These are phyloP conservation scores for Desmodus rotundus DNA, from an alignment of 2,113 vertebrate species.

Conservation along the genomic window DNA sequence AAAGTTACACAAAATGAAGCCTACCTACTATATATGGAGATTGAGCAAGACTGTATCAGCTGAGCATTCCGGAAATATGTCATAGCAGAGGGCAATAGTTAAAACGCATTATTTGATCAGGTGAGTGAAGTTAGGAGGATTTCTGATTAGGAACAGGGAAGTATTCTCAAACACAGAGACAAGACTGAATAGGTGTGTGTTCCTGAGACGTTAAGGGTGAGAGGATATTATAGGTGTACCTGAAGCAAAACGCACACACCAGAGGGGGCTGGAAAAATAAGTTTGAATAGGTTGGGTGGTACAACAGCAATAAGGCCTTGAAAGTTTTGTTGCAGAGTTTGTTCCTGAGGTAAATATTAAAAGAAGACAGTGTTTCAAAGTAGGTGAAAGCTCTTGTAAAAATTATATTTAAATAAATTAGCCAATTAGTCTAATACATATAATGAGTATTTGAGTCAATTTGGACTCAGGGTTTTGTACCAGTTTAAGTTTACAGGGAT, in stretches of 20 bases:
- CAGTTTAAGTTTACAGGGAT: background rate
- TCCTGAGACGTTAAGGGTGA: background rate
- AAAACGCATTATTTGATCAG: background rate
- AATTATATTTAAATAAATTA: background rate
- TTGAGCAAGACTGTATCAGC: background rate
- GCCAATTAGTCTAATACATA: background rate
- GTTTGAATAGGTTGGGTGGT: background rate
- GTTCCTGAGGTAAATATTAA: background rate
- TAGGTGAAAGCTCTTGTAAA: background rate
- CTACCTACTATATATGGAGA: background rate
- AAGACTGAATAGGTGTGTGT: background rate
- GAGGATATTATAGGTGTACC: background rate
- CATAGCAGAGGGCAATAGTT: background rate
- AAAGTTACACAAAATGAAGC: background rate
- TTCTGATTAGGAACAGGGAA: background rate
- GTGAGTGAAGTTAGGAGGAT: background rate
- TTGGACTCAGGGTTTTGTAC: background rate
- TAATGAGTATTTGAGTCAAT: background rate
- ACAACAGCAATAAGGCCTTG: background rate
- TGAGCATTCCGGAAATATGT: background rate
- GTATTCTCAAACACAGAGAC: background rate
- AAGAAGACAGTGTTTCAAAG: background rate
- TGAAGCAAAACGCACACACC: background rate
- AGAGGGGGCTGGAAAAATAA: background rate
- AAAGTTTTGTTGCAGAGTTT: background rate